phyloP scores from a whole-genome alignment of 2,797 vertebrate genomes.

The Pseudochromis fuscus region DNA sequence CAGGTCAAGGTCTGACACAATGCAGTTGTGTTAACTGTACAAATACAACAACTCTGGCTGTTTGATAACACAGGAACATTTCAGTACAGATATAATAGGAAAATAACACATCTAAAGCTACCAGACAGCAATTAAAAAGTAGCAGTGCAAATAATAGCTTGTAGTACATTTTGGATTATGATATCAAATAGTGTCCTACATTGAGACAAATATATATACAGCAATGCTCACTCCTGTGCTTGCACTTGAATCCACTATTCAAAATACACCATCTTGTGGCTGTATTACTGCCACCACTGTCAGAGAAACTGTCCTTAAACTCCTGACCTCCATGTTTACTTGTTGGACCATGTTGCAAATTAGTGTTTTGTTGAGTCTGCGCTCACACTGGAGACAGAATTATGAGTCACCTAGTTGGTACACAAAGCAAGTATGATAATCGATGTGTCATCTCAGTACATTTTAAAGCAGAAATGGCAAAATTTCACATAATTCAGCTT shows the following conservation, averaged over 20 bases:
- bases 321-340: slow-evolving; percentile 26
- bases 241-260: slow-evolving; percentile 27
- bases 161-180: neutral
- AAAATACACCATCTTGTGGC: slow-evolving; percentile 22
- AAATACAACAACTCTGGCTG: neutral
- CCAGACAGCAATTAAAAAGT: neutral
- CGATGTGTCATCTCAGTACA: neutral
- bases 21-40: slow-evolving; percentile 17
- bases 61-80: neutral
- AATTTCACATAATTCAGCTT: no score
- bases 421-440: neutral
- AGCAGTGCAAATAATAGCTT: neutral
- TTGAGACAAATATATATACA: slow-evolving; percentile 11
- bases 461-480: neutral
- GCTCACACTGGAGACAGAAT: neutral
- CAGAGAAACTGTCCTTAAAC: slow-evolving; percentile 20
- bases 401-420: neutral
- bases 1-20: slow-evolving; percentile 33
- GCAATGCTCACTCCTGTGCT: slow-evolving; percentile 17
- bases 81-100: slow-evolving; percentile 1
- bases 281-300: slow-evolving; percentile 18
- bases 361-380: neutral
- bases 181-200: neutral
- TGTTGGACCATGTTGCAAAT: neutral
- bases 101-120: slow-evolving; percentile 8